A percentile compares a stretch with the other conserved stretches of the same genome.
phyloP scores from a whole-genome alignment of 2,797 vertebrate genomes.

The Manis pentadactyla region DNA sequence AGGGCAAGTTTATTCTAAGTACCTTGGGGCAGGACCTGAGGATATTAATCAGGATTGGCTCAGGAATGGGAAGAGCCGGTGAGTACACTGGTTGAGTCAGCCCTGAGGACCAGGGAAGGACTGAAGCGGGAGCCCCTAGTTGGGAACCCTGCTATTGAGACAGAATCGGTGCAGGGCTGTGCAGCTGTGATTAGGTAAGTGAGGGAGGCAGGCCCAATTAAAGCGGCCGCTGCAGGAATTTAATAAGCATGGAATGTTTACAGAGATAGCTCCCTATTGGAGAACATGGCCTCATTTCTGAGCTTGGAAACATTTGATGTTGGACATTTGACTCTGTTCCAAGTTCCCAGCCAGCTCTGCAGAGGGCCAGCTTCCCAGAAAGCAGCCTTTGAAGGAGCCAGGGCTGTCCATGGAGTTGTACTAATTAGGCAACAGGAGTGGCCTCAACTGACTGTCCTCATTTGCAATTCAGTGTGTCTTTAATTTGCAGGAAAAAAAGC shows the following conservation, averaged over 20 bases:
- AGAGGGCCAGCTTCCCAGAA: neutral
- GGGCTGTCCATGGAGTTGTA: slow-evolving; percentile 40
- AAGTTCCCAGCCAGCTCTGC: slow-evolving; percentile 39
- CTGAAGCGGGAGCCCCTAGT: rapidly evolving
- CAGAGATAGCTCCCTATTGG: slow-evolving; percentile 28
- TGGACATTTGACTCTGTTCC: slow-evolving; percentile 50
- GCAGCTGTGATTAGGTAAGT: neutral
- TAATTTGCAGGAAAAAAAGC: slow-evolving; percentile 48
- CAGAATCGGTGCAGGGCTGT: neutral
- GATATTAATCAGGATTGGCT: neutral
- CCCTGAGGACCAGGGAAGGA: neutral
- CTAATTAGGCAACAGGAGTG: slow-evolving; percentile 67
- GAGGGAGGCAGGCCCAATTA: slow-evolving; percentile 55
- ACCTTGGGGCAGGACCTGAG: neutral
- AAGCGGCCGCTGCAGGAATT: slow-evolving; percentile 31
- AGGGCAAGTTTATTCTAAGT: neutral
- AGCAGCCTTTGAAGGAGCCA: slow-evolving; percentile 69
- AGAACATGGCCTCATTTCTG: slow-evolving; percentile 34
- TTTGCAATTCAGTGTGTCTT: slow-evolving; percentile 66
- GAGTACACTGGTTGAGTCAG: neutral
- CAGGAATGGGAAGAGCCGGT: neutral
- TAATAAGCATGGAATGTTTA: slow-evolving; percentile 12
- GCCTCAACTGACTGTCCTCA: slow-evolving; percentile 43
- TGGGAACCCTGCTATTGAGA: neutral
- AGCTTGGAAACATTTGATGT: slow-evolving; percentile 64